phyloP scores from a whole-genome alignment of 2,797 vertebrate genomes.

The Myripristis murdjan region DNA sequence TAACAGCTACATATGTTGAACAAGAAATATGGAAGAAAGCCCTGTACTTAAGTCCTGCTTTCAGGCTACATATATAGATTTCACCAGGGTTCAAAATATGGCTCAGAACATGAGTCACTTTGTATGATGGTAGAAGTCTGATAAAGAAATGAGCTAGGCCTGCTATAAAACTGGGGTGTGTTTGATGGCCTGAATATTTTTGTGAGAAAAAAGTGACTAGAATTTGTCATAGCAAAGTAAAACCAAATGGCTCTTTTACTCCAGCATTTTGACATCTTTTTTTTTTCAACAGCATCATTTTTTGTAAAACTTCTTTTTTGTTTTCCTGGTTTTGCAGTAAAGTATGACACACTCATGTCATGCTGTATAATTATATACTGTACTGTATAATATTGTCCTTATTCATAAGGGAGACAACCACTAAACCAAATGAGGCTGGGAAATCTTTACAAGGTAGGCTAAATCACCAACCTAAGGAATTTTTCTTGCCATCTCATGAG shows the following conservation, averaged over 20 bases:
- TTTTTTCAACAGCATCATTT: no score
- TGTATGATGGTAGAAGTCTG: no score
- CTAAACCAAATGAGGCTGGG: neutral
- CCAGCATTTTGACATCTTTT: neutral
- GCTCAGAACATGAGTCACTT: no score
- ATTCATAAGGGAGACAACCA: neutral
- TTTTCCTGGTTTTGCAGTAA: neutral
- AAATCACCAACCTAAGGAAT: conserved; percentile 20
- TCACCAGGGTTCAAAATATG: neutral
- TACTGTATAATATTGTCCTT: neutral
- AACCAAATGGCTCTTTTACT: no score
- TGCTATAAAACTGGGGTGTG: no score
- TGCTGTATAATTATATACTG: neutral
- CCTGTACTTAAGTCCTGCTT: neutral
- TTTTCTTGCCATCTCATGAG: neutral
- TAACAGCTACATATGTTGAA: neutral
- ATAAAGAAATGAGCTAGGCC: no score
- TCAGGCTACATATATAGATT: neutral
- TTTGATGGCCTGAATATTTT: no score
- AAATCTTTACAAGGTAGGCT: neutral
- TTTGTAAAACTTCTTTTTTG: neutral
- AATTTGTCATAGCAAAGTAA: no score
- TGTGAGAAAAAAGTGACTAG: no score
- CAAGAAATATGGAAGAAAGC: neutral
- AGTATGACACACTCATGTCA: neutral